Conservation (phyloP, 2,113 vertebrate genomes). For the Coregonus clupeaformis region DNA sequence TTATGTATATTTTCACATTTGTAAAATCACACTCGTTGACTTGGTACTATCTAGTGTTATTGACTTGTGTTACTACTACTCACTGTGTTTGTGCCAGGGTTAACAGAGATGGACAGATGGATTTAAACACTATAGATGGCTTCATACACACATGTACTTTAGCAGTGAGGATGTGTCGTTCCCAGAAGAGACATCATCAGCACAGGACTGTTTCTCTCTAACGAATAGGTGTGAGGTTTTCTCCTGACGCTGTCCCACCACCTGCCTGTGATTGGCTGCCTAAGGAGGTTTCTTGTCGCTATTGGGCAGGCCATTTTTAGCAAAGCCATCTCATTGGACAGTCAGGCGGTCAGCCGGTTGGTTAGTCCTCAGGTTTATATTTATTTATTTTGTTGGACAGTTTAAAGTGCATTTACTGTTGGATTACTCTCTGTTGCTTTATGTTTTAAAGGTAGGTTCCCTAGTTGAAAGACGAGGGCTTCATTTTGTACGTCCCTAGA, state of each 20-base stretch:
- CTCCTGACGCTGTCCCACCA: slow-evolving; percentile 7
- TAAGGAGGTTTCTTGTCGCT: slow-evolving; percentile 42
- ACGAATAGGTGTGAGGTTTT: slow-evolving; percentile 1
- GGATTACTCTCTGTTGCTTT: slow-evolving; percentile 28
- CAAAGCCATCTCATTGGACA: background rate
- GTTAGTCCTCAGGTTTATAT: slow-evolving; percentile 72
- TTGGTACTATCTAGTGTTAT: slow-evolving; percentile 37
- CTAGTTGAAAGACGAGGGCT: background rate
- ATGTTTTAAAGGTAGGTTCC: slow-evolving; percentile 20
- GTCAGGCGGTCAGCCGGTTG: slow-evolving; percentile 17
- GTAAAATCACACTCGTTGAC: slow-evolving; percentile 28
- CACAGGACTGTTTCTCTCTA: too few relatives aligned
- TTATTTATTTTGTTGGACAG: slow-evolving; percentile 61
- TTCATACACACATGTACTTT: too few relatives aligned
- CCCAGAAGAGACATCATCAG: too few relatives aligned
- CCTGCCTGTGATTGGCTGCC: slow-evolving; percentile 52
- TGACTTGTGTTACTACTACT: slow-evolving; percentile 36
- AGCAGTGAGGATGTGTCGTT: slow-evolving; percentile 27
- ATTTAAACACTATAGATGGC: slow-evolving; percentile 11
- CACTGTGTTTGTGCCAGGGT: slow-evolving; percentile 39
- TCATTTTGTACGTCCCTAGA: slow-evolving; percentile 24
- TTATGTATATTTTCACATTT: slow-evolving; percentile 25
- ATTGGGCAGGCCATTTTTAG: slow-evolving; percentile 44
- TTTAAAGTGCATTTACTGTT: slow-evolving; percentile 30
- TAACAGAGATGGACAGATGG: slow-evolving; percentile 28